Conservation (phyloP, 2,113 vertebrate species). For the Pipra filicauda region DNA sequence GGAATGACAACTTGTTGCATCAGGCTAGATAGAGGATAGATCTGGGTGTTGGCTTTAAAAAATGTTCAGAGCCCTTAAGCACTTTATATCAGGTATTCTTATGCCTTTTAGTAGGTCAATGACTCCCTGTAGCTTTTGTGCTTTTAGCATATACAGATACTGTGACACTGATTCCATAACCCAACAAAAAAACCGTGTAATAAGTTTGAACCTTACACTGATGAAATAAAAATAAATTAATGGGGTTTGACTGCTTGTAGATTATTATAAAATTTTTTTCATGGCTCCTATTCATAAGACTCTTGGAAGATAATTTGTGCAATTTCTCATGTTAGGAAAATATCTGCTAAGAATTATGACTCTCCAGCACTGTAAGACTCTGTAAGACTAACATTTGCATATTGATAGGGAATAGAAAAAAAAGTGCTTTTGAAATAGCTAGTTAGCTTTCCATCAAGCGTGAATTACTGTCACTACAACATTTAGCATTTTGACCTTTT, state of each 20-base stretch:
- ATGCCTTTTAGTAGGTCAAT: background rate
- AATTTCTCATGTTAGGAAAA: constrained; percentile 4
- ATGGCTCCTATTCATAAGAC: background rate
- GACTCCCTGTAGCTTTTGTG: background rate
- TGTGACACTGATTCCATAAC: background rate
- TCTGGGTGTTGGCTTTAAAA: background rate
- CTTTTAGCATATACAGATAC: background rate
- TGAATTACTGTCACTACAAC: background rate
- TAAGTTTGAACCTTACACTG: background rate
- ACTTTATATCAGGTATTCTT: background rate
- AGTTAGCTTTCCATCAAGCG: background rate
- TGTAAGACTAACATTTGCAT: background rate
- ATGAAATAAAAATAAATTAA: background rate
- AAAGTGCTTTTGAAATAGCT: background rate
- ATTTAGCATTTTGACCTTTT: constrained; percentile 17
- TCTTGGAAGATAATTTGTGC: background rate
- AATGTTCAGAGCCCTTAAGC: background rate
- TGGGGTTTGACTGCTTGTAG: background rate
- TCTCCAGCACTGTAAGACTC: background rate
- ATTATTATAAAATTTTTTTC: background rate
- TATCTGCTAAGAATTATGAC: background rate
- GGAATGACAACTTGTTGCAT: background rate
- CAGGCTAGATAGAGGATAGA: background rate
- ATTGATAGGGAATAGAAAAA: background rate
- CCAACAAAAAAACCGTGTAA: background rate